A percentile compares a stretch with the other conserved stretches of the same genome.
phyloP scores from a whole-genome alignment of 2,797 vertebrate species.

The Xenopus petersii region DNA sequence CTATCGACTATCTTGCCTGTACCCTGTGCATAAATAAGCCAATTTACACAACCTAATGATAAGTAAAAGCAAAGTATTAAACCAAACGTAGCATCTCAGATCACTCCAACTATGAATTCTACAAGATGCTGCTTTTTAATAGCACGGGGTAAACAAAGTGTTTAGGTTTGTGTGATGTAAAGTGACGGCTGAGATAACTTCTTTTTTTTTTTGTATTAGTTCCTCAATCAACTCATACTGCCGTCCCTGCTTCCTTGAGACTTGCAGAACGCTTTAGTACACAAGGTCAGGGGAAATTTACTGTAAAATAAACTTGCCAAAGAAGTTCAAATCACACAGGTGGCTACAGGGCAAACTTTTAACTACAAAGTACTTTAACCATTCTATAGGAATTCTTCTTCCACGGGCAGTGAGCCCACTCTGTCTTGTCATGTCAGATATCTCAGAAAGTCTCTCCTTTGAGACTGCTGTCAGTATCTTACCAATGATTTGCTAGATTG shows the following conservation, averaged over 20 bases:
- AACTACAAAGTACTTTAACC: background rate
- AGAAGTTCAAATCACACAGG: background rate
- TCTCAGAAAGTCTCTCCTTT: background rate
- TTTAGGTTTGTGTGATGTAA: constrained; percentile 6
- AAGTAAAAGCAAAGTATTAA: background rate
- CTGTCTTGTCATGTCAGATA: constrained; percentile 1
- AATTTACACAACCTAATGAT: too few species aligned
- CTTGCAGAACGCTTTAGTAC: background rate
- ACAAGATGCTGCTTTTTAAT: background rate
- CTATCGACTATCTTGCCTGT: too few species aligned
- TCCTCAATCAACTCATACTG: constrained; percentile 16
- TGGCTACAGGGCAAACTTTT: background rate
- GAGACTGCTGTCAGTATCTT: constrained; percentile 11
- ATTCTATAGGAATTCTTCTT: constrained; percentile 3
- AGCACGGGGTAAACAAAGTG: background rate
- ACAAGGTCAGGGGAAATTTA: background rate
- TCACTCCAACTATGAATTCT: constrained; percentile 6
- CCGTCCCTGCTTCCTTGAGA: background rate
- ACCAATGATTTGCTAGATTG: background rate
- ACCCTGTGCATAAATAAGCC: too few species aligned
- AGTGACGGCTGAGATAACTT: constrained; percentile 10
- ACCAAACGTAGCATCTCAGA: background rate
- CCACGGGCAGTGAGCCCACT: background rate
- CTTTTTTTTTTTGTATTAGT: background rate
- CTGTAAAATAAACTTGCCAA: background rate